phyloP scores from a whole-genome alignment of 2,888 invertebrate genomes.

The Lacanobia wlatinum region DNA sequence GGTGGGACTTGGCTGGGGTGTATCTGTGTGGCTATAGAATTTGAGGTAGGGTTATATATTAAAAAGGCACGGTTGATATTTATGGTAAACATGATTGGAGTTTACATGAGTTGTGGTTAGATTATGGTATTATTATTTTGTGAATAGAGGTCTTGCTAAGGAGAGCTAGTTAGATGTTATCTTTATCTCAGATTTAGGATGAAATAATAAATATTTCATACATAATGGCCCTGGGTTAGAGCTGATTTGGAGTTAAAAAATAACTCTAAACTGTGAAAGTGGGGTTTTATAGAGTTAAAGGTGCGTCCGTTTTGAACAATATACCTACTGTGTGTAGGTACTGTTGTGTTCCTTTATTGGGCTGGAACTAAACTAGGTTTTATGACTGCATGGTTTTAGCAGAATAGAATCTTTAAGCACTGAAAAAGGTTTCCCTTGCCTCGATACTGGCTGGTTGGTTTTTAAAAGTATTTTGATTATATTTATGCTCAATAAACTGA shows the following conservation, averaged over 20 bases:
- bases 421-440: not conserved
- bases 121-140: constrained; percentile 18
- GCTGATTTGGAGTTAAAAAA: too few relatives aligned
- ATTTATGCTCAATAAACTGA: too few relatives aligned
- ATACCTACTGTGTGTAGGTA: too few relatives aligned
- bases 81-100: constrained; percentile 40
- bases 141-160: not conserved
- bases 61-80: constrained; percentile 14
- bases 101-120: constrained; percentile 13
- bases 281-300: too few relatives aligned
- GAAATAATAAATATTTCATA: too few relatives aligned
- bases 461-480: not conserved
- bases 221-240: too few relatives aligned
- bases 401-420: not conserved
- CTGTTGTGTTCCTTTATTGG: too few relatives aligned
- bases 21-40: constrained; percentile 15
- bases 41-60: constrained; percentile 14
- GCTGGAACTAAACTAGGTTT: too few relatives aligned
- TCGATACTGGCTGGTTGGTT: not conserved
- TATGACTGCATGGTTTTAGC: not conserved
- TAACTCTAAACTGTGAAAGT: too few relatives aligned
- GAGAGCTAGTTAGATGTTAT: constrained; percentile 6
- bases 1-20: not conserved
- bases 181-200: too few relatives aligned
- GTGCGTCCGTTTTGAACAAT: too few relatives aligned